Conservation (phyloP, 1,140 invertebrate genomes). For the Pseudomyrmex gracilis region DNA sequence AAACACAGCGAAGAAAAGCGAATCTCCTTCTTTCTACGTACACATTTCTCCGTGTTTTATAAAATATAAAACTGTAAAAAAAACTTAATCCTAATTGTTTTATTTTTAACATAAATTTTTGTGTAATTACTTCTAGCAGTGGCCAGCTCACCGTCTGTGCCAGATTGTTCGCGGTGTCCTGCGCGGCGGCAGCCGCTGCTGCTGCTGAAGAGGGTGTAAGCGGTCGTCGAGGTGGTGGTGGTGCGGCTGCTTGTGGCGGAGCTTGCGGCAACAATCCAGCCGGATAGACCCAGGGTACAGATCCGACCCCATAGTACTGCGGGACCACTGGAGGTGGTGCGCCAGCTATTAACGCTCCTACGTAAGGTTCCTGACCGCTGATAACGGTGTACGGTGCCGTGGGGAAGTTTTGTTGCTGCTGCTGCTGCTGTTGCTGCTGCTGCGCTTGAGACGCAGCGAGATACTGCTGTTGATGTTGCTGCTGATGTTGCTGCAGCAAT, state of each 20-base stretch:
- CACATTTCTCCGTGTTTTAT: no score
- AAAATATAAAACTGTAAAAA: no score
- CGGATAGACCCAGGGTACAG: conserved; percentile 92
- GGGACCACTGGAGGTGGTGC: conserved; percentile 89
- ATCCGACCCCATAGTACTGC: conserved; percentile 92
- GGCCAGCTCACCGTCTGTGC: conserved; percentile 85
- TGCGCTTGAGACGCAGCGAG: conserved; percentile 88
- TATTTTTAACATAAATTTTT: not conserved
- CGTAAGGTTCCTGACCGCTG: conserved; percentile 91
- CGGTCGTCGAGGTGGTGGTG: conserved; percentile 89
- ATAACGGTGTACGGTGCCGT: conserved; percentile 95
- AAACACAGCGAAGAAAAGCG: no score
- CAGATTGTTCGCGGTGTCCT: conserved; percentile 85
- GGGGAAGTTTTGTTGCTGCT: conserved; percentile 89
- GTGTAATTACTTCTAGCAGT: conserved; percentile 21
- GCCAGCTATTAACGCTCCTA: conserved; percentile 88
- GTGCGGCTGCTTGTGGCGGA: conserved; percentile 87
- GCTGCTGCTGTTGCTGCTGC: conserved; percentile 91
- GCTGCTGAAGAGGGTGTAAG: conserved; percentile 90
- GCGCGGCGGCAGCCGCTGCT: conserved; percentile 86
- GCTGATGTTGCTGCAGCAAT: conserved; percentile 86
- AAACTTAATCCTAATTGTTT: no score
- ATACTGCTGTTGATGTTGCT: conserved; percentile 87
- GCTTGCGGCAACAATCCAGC: conserved; percentile 91
- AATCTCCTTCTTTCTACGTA: no score